Percentiles rank a stretch among this genome's conserved stretches.
Evolutionary conservation across 2,888 invertebrate species (phyloP).

Genomic region (Euproctis similis): DNA sequence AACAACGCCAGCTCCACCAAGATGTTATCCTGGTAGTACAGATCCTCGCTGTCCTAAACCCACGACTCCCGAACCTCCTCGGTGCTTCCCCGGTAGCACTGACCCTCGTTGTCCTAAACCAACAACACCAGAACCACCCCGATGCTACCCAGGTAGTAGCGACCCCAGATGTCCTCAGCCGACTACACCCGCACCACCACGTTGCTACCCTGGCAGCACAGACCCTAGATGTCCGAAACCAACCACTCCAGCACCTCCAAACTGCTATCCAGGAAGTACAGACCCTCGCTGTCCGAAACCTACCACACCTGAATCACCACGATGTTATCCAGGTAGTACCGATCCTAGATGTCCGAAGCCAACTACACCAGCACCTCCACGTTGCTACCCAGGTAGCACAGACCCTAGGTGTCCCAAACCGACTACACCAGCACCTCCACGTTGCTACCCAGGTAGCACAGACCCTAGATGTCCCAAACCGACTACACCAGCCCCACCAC

Average conservation of each 20-base stretch:
- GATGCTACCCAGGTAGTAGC: constrained; percentile 38
- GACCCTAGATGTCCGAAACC: constrained; percentile 27
- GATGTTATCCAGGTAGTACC: constrained; percentile 7
- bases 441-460: constrained; percentile 11
- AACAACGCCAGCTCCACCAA: constrained; percentile 23
- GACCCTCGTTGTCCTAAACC: constrained; percentile 28
- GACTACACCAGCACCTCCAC: constrained; percentile 19
- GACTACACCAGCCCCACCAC: constrained; percentile 21
- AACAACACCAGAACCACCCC: constrained; percentile 4
- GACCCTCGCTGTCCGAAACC: constrained; percentile 34
- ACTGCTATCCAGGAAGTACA: constrained; percentile 29
- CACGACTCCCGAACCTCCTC: constrained; percentile 29
- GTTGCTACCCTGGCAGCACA: constrained; percentile 22
- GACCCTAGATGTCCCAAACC: constrained; percentile 39
- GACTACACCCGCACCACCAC: constrained; percentile 27
- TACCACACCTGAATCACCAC: constrained; percentile 4
- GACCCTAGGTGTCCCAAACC: constrained; percentile 31
- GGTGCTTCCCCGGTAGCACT: constrained; percentile 27
- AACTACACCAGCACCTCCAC: constrained; percentile 16
- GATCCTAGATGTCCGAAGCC: constrained; percentile 27
- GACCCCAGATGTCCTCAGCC: constrained; percentile 35
- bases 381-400: constrained; percentile 37
- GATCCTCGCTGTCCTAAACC: constrained; percentile 31
- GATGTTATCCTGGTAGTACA: constrained; percentile 20
- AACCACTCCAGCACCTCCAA: constrained; percentile 18